Evolutionary conservation across 1,140 invertebrate genomes (phyloP).

Genomic region (Heliconius hewitsoni): DNA sequence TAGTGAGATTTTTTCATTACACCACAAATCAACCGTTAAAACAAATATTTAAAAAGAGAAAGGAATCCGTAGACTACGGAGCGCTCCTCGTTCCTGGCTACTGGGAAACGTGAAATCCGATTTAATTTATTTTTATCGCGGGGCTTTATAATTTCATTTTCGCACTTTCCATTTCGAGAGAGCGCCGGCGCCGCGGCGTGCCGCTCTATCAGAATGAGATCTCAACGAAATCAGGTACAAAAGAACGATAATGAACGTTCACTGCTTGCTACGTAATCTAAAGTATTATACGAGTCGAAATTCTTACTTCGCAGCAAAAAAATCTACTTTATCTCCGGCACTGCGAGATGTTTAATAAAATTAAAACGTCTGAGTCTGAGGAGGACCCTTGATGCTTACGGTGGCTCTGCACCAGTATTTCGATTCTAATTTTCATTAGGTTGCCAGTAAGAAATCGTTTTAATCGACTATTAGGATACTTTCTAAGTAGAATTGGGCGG

Average conservation of each 20-base stretch:
- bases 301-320: constrained; percentile 79
- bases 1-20: constrained; percentile 76
- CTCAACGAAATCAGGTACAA: constrained; percentile 81
- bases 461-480: constrained; percentile 46
- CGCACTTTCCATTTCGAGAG: constrained; percentile 80
- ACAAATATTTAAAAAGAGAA: constrained; percentile 79
- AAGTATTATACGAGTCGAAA: constrained; percentile 81
- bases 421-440: constrained; percentile 67
- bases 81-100: constrained; percentile 73
- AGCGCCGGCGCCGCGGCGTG: constrained; percentile 74
- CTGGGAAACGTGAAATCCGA: constrained; percentile 79
- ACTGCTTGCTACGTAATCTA: constrained; percentile 80
- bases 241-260: constrained; percentile 81
- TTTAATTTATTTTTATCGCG: constrained; percentile 82
- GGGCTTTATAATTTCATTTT: constrained; percentile 82
- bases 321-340: constrained; percentile 78
- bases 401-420: constrained; percentile 66
- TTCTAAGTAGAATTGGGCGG: constrained; percentile 7
- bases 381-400: constrained; percentile 68
- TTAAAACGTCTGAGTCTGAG: constrained; percentile 74
- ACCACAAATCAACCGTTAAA: constrained; percentile 76
- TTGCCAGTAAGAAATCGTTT: constrained; percentile 50
- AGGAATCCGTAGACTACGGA: constrained; percentile 76
- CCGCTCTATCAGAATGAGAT: constrained; percentile 80
- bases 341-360: constrained; percentile 78